Evolutionary conservation across 1,140 invertebrate genomes (phyloP).

Genomic region (Papilio polytes): DNA sequence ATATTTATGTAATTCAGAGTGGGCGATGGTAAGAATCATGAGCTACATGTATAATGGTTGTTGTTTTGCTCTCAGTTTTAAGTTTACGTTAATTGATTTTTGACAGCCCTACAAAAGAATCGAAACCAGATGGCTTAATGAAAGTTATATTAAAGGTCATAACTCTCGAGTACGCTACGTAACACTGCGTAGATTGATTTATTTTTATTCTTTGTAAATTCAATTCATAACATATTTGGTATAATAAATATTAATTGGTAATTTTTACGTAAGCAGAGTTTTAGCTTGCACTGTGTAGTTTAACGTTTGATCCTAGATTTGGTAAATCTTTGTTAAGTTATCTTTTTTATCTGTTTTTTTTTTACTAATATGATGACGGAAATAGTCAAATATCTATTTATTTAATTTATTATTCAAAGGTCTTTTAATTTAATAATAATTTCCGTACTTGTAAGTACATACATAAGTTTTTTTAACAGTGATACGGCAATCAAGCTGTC

Average conservation of each 20-base stretch:
- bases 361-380: not conserved
- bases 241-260: not conserved
- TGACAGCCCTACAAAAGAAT: not conserved
- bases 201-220: not conserved
- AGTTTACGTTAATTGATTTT: not conserved
- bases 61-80: not conserved
- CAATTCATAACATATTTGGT: not conserved
- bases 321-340: not conserved
- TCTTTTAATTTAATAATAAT: constrained; percentile 41
- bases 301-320: not conserved
- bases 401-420: too few relatives aligned
- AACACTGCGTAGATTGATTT: not conserved
- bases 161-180: constrained; percentile 38
- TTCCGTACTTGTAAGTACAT: constrained; percentile 62
- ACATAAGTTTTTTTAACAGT: constrained; percentile 45
- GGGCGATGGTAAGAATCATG: not conserved
- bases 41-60: too few relatives aligned
- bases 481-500: constrained; percentile 58
- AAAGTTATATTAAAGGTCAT: constrained; percentile 31
- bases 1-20: not conserved
- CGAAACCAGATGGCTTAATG: constrained; percentile 25
- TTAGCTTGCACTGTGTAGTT: not conserved
- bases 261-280: not conserved
- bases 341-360: not conserved
- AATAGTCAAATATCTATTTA: not conserved